Base-by-base conservation (phyloP, 2,113 vertebrate genomes). In the Dasypus novemcinctus region DNA sequence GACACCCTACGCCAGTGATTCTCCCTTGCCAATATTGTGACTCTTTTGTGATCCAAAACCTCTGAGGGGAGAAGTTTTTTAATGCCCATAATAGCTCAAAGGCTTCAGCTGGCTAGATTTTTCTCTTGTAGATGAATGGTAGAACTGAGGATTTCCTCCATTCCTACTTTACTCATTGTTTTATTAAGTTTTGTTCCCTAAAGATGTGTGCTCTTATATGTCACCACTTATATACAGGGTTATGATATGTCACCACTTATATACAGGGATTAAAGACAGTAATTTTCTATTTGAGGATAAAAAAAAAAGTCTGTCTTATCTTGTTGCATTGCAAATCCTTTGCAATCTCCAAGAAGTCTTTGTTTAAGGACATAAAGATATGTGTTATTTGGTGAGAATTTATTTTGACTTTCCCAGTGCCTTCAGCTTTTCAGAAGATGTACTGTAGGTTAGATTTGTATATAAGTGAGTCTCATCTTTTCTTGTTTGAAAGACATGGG, bases 51-150 rank as follows among this genome's bases (percentile, higher is more conserved):
- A 49, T 49, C 46, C 11, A 49, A 49, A 49, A 49, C 8, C 46
- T 49, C 46, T 49, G 46, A 49, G 46, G 46, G 46, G 8, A 49
- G 46, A 49, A 11, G 46, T 7, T 49, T 49, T 74, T 93, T 93
- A 94, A 93, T 87, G 31, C 63, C 43, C 25, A 41, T 90, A 80
- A 96, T 41, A 61, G 64, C 27, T 54, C 90, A 87, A 63, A 93
- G 90, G n/a, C 71, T 95, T 95, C 76, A 68, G 90, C 90, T 95
- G 52, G 76, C 59, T 85, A 36, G 52, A 43, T 64, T 90, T 75
- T 63, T 87, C 36, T 88, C 63, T 64, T 68, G 43, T 63, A 31
- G 18, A 69, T 54, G 36, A 15, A 23, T 4, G 36, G 85, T 31
- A 87, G 25, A 85, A 29, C 15, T 76, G 27, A 87, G 66, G 31